Evolutionary conservation across 2,797 vertebrate genomes (phyloP).

Genomic region (Knipowitschia caucasica): DNA sequence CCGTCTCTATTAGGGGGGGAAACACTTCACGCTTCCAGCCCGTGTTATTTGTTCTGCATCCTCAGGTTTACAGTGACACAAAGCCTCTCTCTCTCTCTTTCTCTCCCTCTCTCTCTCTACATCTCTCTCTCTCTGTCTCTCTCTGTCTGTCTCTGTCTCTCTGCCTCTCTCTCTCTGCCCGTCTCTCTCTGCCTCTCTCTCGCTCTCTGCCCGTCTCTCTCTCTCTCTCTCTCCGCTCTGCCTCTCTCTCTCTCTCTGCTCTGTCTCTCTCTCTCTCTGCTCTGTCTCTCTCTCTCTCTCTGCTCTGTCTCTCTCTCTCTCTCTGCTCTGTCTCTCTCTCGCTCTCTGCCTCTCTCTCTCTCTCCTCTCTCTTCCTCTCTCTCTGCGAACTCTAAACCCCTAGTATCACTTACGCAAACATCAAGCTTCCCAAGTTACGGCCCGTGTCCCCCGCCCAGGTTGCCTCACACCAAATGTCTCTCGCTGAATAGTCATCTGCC

Average conservation of each 20-base stretch:
- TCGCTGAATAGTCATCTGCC: conserved; percentile 24
- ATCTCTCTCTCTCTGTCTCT: background rate
- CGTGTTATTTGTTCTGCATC: conserved; percentile 26
- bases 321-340: no score
- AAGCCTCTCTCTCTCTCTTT: conserved; percentile 1
- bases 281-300: conserved; percentile 3
- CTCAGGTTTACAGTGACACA: conserved; percentile 15
- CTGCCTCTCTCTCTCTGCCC: conserved; percentile 1
- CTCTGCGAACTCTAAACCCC: conserved; percentile 38
- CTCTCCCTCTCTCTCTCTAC: conserved; percentile 2
- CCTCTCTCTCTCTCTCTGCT: background rate
- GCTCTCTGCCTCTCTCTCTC: background rate
- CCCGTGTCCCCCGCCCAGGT: conserved; percentile 21
- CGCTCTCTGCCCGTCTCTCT: no score
- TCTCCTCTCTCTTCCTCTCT: background rate
- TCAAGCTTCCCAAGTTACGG: conserved; percentile 25
- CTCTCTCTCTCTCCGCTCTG: no score
- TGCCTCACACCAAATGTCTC: conserved; percentile 30
- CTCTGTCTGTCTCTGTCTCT: background rate
- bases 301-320: background rate
- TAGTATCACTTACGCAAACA: conserved; percentile 40
- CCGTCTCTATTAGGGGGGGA: conserved; percentile 9
- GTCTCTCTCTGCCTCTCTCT: conserved; percentile 1
- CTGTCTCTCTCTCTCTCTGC: no score
- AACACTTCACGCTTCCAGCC: conserved; percentile 19